Evolutionary conservation across 2,797 vertebrate genomes (phyloP).

Genomic region (Pyrocephalus nanus): DNA sequence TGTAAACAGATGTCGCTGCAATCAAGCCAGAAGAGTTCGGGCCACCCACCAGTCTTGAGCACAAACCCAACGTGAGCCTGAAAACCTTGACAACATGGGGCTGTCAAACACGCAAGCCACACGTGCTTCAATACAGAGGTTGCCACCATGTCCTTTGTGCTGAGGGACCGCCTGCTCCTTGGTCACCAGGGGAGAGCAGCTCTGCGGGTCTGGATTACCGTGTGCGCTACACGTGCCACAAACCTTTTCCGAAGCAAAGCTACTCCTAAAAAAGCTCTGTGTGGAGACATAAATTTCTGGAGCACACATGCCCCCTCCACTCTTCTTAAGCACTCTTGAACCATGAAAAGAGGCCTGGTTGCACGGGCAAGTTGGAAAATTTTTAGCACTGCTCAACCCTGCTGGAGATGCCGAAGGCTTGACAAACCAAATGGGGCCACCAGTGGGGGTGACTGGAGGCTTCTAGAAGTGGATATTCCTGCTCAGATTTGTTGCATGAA

Average conservation of each 20-base stretch:
- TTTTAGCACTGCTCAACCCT: not conserved
- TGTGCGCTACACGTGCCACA: fast-evolving
- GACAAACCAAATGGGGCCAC: not conserved
- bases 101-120: not conserved
- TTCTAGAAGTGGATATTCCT: not conserved
- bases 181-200: not conserved
- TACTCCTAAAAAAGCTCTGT: not conserved
- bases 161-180: not conserved
- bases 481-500: not conserved
- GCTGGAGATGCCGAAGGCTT: not conserved
- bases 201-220: not conserved
- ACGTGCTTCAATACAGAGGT: not conserved
- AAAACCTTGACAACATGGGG: not conserved
- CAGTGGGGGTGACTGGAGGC: not conserved
- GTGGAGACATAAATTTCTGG: not conserved
- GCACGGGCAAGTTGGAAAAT: not conserved
- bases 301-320: fast-evolving
- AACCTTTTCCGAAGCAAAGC: not conserved
- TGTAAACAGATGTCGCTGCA: conserved; percentile 7
- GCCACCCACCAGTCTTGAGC: not conserved
- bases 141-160: fast-evolving
- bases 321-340: not conserved
- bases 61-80: not conserved
- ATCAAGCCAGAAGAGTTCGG: conserved; percentile 3
- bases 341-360: not conserved